Evolutionary conservation across 2,888 invertebrate genomes (phyloP).

Genomic region (Xestia c-nigrum): DNA sequence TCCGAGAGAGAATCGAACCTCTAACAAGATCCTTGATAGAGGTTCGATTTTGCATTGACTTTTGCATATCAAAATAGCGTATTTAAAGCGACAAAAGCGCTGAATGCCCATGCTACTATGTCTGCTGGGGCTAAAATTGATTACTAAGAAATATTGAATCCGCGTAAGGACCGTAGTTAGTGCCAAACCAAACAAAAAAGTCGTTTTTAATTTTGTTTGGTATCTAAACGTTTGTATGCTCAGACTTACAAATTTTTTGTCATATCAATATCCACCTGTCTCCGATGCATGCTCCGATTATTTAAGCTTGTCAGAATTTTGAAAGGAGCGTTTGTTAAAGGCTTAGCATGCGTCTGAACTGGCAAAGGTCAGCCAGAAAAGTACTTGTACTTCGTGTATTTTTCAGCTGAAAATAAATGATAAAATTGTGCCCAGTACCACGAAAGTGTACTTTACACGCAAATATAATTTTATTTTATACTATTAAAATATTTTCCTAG

Average conservation of each 20-base stretch:
- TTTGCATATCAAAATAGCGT: neutral
- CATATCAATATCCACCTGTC: neutral
- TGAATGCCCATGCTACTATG: neutral
- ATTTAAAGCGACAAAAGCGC: neutral
- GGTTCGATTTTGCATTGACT: neutral
- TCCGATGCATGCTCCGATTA: neutral
- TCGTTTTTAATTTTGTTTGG: neutral
- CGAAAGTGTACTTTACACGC: conserved; percentile 44
- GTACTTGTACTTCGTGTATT: no score
- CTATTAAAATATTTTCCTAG: conserved; percentile 12
- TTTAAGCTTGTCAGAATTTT: neutral
- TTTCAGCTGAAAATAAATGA: neutral
- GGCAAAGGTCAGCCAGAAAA: neutral
- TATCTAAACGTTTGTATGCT: neutral
- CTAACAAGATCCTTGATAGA: no score
- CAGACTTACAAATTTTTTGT: neutral
- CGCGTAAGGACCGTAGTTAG: neutral
- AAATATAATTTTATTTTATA: conserved; percentile 12
- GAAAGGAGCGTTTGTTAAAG: conserved; percentile 11
- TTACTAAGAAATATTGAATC: neutral
- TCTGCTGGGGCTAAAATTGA: neutral
- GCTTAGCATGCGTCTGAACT: neutral
- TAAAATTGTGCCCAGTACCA: conserved; percentile 11
- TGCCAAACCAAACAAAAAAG: neutral
- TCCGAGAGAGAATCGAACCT: no score